Base-by-base conservation (phyloP, 2,797 vertebrate genomes). In the Notoglanidium macrostoma region DNA sequence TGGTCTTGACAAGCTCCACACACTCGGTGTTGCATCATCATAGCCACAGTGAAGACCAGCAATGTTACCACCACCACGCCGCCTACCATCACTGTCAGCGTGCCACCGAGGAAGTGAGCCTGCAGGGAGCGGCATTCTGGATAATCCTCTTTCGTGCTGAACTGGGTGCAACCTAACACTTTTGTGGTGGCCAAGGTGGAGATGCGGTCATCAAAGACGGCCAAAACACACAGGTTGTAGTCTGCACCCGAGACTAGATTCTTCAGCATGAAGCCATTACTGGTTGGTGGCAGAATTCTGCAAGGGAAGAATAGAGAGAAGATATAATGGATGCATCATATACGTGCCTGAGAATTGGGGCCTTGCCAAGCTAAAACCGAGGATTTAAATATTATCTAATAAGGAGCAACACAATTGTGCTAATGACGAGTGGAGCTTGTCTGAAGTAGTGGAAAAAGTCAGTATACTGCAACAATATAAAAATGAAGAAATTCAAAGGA, bases 91-190 rank as follows among this genome's bases (percentile, higher is more conserved):
- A 98, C 97, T 0, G 97, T 98, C 92, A 98, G 95, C 0, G 97
- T 98, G 70, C 97, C 97, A 0, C 97, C 97, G 89, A 98, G 93
- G 94, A 98, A 97, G 78, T 97, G 97, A 85, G 96, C 97, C 67
- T 97, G 97, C 57, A 98, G 96, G 8, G 96, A 96, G 40, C 96
- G 97, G 92, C 97, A 98, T 77, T 97, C 95, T 81, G 97, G 96
- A 74, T 96, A 97, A 89, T 97, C 95, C 55, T 97, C 97, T 93
- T 94, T 95, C 7, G 97, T 98, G 93, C 96, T 95, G 91, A 98
- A 98, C 21, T 96, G 95, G 86, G 96, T 94, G 83, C 97, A 98
- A 86, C 97, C 97, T 90, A 98, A 91, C n/a, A 98, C 96, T 89
- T 95, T 96, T 0, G 97, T 98, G 10, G 97, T 96, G 0, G 97